phyloP scores from a whole-genome alignment of 2,888 invertebrate species.

The Brenthis ino region DNA sequence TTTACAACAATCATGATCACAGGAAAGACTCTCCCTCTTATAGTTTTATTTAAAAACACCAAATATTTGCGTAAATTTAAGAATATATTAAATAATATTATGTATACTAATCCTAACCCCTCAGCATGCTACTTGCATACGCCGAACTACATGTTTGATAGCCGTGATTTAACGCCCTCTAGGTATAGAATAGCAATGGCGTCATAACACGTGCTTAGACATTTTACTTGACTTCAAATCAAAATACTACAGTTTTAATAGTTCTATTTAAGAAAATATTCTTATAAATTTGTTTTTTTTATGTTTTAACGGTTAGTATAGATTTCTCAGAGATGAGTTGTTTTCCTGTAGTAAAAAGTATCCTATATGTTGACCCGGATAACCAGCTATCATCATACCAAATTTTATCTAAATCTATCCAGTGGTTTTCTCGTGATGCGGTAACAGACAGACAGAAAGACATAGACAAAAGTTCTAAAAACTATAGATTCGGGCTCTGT shows the following conservation, averaged over 20 bases:
- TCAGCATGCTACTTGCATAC: slow-evolving; percentile 51
- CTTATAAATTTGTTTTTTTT: not conserved
- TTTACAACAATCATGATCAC: too few species aligned
- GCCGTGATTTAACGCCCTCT: slow-evolving; percentile 57
- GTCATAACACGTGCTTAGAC: slow-evolving; percentile 49
- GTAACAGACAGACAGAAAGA: too few species aligned
- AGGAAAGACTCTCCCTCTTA: too few species aligned
- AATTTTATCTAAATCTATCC: too few species aligned
- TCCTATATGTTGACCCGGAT: too few species aligned
- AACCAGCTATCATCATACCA: too few species aligned
- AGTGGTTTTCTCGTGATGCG: too few species aligned
- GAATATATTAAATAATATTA: slow-evolving; percentile 8
- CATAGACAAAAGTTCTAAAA: too few species aligned
- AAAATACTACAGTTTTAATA: slow-evolving; percentile 1
- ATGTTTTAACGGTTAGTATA: too few species aligned
- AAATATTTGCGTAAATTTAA: not conserved
- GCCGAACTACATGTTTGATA: slow-evolving; percentile 63
- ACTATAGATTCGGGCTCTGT: too few species aligned
- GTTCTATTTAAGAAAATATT: not conserved
- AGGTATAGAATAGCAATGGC: slow-evolving; percentile 53
- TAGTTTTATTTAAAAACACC: not conserved
- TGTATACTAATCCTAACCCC: slow-evolving; percentile 46
- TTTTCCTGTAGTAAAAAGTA: too few species aligned
- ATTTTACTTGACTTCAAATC: slow-evolving; percentile 23
- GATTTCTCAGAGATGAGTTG: too few species aligned